phyloP scores from a whole-genome alignment of 1,140 invertebrate genomes.

The Cotesia glomerata region DNA sequence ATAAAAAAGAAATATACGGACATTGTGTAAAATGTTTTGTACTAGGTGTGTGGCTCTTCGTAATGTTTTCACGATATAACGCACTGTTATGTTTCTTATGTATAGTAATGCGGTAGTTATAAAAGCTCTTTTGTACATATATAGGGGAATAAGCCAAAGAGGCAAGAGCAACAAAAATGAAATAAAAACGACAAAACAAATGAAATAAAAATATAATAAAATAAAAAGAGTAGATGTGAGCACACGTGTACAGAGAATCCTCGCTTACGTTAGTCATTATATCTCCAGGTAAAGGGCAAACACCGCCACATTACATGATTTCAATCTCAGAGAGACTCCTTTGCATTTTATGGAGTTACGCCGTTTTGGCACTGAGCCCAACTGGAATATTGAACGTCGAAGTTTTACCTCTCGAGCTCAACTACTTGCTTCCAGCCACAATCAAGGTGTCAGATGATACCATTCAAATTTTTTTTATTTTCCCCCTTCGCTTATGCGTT shows the following conservation, averaged over 20 bases:
- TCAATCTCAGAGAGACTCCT: conserved; percentile 41
- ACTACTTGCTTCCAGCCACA: conserved; percentile 4
- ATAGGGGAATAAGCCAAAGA: background rate
- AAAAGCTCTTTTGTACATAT: too few species aligned
- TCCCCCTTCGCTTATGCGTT: background rate
- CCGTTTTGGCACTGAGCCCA: conserved; percentile 16
- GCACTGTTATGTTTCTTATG: conserved; percentile 3
- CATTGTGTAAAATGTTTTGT: background rate
- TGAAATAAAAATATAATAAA: background rate
- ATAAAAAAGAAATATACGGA: background rate
- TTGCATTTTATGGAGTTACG: conserved; percentile 41
- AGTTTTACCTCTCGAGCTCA: background rate
- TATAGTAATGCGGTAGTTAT: too few species aligned
- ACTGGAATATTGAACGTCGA: conserved; percentile 16
- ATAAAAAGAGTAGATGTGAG: background rate
- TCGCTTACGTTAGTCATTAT: conserved; percentile 21
- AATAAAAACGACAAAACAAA: conserved; percentile 9
- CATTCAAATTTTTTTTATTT: background rate
- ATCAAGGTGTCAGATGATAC: background rate
- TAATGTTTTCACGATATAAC: conserved; percentile 18
- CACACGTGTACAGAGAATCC: conserved; percentile 15
- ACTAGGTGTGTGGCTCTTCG: background rate
- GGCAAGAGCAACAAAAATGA: background rate
- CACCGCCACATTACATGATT: conserved; percentile 38
- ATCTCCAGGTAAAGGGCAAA: conserved; percentile 8